Conservation (phyloP, 2,888 invertebrate species). For the Hirtodrosophila duncani region DNA sequence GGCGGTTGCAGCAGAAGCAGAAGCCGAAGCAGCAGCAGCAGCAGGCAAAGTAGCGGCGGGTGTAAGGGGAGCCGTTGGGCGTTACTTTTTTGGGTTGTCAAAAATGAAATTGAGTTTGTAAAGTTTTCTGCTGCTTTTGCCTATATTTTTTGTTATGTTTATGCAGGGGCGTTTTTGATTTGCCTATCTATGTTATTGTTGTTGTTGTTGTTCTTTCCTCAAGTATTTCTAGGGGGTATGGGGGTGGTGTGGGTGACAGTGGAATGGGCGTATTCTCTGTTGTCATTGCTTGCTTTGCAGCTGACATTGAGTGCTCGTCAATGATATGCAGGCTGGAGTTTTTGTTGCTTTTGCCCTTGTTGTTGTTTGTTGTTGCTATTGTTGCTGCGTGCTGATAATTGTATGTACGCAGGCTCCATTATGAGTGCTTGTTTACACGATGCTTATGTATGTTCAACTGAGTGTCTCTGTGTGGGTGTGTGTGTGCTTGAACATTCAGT, state of each 20-base stretch:
- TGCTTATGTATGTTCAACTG: conserved; percentile 35
- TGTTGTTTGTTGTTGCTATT: conserved; percentile 20
- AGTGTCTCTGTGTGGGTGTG: conserved; percentile 7
- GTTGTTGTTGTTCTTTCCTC: conserved; percentile 30
- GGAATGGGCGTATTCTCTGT: conserved; percentile 54
- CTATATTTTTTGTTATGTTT: conserved; percentile 4
- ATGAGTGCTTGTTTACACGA: conserved; percentile 68
- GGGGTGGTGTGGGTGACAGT: conserved; percentile 42
- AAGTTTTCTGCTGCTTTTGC: conserved; percentile 44
- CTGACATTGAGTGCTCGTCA: conserved; percentile 71
- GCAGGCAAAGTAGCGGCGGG: conserved; percentile 40
- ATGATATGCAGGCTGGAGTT: conserved; percentile 61
- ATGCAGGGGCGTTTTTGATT: conserved; percentile 44
- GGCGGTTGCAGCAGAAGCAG: conserved; percentile 37
- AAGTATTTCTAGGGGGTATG: conserved; percentile 49
- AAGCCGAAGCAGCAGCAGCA: conserved; percentile 42
- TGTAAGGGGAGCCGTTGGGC: too few species aligned
- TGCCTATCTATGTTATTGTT: conserved; percentile 38
- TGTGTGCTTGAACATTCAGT: conserved; percentile 1
- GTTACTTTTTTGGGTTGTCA: conserved; percentile 50
- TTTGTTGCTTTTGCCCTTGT: conserved; percentile 6
- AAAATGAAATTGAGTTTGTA: conserved; percentile 69
- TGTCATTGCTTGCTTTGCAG: conserved; percentile 68
- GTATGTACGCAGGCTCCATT: conserved; percentile 40
- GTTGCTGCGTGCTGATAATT: conserved; percentile 49